A percentile compares a stretch with the other conserved stretches of the same genome.
Evolutionary conservation across 2,888 invertebrate genomes (phyloP).

Genomic region (Agapostemon virescens): DNA sequence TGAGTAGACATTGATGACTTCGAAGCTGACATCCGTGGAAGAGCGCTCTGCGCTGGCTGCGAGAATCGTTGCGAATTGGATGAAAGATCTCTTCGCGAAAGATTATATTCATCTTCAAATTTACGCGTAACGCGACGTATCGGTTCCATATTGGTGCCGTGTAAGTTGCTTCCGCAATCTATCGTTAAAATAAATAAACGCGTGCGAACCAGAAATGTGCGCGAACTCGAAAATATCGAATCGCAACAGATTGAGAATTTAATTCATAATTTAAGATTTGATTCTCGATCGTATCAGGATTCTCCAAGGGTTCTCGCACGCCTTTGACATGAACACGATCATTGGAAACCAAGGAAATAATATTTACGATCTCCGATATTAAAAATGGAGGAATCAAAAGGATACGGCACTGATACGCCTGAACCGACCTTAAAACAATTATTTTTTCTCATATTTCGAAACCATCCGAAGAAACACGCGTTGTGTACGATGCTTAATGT

Average conservation of each 20-base stretch:
- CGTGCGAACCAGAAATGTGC: neutral
- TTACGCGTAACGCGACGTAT: neutral
- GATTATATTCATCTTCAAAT: neutral
- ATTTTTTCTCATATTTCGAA: neutral
- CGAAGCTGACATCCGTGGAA: conserved; percentile 46
- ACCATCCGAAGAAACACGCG: neutral
- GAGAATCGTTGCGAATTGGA: neutral
- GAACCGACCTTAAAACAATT: neutral
- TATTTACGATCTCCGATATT: neutral
- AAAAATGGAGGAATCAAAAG: too few species aligned
- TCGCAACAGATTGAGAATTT: too few species aligned
- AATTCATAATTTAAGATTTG: neutral
- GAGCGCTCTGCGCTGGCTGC: conserved; percentile 36
- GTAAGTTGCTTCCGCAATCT: too few species aligned
- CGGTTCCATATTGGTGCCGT: neutral
- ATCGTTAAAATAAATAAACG: neutral
- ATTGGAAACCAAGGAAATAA: neutral
- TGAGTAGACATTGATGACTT: conserved; percentile 44
- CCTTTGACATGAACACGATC: neutral
- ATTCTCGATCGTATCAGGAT: neutral
- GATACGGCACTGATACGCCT: neutral
- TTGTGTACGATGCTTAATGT: neutral
- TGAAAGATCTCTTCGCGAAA: conserved; percentile 1
- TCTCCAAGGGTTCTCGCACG: too few species aligned
- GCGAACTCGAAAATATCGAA: neutral